Evolutionary conservation across 2,113 vertebrate species (phyloP).

Genomic region (Pelusios castaneus): DNA sequence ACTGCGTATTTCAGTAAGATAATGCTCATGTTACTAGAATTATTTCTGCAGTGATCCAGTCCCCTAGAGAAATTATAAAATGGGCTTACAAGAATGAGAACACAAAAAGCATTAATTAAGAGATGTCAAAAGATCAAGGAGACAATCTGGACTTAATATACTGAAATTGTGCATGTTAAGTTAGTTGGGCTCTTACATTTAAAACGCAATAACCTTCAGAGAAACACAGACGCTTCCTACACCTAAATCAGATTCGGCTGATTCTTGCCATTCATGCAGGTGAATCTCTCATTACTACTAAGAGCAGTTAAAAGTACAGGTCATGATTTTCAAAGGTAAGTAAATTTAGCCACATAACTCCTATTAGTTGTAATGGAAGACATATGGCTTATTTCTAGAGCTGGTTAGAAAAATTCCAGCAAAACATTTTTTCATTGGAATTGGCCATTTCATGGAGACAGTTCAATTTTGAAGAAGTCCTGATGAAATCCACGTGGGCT

Average conservation of each 20-base stretch:
- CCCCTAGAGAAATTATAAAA: not conserved
- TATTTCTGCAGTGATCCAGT: not conserved
- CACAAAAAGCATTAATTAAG: not conserved
- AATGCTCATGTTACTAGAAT: not conserved
- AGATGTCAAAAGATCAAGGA: not conserved
- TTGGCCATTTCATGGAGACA: not conserved
- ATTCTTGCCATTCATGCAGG: not conserved
- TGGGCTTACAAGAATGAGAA: not conserved
- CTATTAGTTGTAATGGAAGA: not conserved
- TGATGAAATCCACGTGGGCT: not conserved
- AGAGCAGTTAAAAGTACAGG: fast-evolving
- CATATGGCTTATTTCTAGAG: not conserved
- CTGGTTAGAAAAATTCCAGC: not conserved
- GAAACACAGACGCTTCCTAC: not conserved
- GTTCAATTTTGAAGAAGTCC: not conserved
- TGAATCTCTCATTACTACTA: fast-evolving
- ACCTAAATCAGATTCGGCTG: not conserved
- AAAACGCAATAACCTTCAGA: not conserved
- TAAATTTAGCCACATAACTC: not conserved
- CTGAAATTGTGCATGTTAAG: not conserved
- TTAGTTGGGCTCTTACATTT: not conserved
- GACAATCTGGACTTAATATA: not conserved
- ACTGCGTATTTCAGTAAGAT: not conserved
- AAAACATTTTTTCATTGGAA: not conserved
- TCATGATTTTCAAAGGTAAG: not conserved